These are phyloP conservation scores for Amblyopsis hoosieri DNA, from an alignment of 2,797 vertebrate species.

Conservation along the genomic window DNA sequence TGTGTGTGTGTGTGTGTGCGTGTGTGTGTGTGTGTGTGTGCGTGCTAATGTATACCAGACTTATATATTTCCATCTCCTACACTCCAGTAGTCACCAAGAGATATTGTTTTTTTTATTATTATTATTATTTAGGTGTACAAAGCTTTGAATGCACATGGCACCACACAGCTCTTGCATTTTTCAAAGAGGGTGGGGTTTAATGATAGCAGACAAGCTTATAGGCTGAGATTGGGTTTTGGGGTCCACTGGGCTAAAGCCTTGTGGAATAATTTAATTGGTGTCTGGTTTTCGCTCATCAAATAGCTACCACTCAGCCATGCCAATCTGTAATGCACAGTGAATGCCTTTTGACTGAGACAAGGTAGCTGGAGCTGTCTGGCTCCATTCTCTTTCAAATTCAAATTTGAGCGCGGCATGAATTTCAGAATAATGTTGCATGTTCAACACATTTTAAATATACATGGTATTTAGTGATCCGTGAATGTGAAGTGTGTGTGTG, in stretches of 20 bases:
- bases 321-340: conserved; percentile 48
- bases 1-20: not conserved
- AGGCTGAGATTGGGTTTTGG: conserved; percentile 49
- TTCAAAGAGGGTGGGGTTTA: conserved; percentile 42
- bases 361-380: conserved; percentile 47
- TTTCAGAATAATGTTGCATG: conserved; percentile 58
- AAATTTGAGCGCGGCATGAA: conserved; percentile 48
- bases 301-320: conserved; percentile 64
- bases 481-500: conserved; percentile 40
- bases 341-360: conserved; percentile 59
- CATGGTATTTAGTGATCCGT: conserved; percentile 63
- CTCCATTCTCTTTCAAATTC: conserved; percentile 62
- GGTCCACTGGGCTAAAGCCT: conserved; percentile 73
- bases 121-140: conserved; percentile 45
- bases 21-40: not conserved
- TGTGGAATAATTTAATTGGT: conserved; percentile 79
- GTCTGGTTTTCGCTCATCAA: conserved; percentile 70
- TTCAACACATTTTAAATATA: conserved; percentile 62
- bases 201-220: conserved; percentile 45
- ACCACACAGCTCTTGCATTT: conserved; percentile 44
- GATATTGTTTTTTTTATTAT: conserved; percentile 10
- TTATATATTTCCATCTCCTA: conserved; percentile 20
- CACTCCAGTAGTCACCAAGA: conserved; percentile 22
- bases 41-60: not conserved
- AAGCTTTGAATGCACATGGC: conserved; percentile 45